phyloP scores from a whole-genome alignment of 2,797 vertebrate species.

The Myiotriccus ornatus region DNA sequence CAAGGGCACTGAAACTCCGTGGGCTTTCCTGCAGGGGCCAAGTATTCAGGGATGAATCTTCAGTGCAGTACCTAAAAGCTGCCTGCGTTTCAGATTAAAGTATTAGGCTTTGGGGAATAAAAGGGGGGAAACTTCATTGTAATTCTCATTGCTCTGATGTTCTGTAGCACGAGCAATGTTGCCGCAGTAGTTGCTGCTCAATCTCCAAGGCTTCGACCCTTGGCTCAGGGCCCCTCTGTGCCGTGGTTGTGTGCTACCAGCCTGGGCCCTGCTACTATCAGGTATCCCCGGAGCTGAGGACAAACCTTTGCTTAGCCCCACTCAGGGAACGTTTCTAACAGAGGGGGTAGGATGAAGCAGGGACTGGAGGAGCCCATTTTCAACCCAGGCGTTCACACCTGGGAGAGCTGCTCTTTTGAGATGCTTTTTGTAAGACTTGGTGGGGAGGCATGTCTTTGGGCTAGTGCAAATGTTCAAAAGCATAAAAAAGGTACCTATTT shows the following conservation, averaged over 20 bases:
- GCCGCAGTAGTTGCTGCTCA: neutral
- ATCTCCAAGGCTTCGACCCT: neutral
- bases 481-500: neutral
- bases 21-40: neutral
- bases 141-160: neutral
- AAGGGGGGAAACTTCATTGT: neutral
- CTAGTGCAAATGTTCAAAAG: neutral
- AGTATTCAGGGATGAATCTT: neutral
- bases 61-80: neutral
- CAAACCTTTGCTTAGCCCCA: neutral
- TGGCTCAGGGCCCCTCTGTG: neutral
- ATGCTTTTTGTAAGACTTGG: neutral
- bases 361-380: neutral
- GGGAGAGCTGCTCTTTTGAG: neutral
- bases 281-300: neutral
- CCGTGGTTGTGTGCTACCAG: neutral
- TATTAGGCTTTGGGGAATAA: neutral
- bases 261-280: fast-evolving
- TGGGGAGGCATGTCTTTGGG: neutral
- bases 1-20: neutral
- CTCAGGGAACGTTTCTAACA: neutral
- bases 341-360: neutral
- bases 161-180: neutral
- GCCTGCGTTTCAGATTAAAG: neutral
- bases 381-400: fast-evolving